Evolutionary conservation across 2,888 invertebrate species (phyloP), one percentile per base, ranked within the genome.

Genomic region (Halictus quadricinctus): DNA sequence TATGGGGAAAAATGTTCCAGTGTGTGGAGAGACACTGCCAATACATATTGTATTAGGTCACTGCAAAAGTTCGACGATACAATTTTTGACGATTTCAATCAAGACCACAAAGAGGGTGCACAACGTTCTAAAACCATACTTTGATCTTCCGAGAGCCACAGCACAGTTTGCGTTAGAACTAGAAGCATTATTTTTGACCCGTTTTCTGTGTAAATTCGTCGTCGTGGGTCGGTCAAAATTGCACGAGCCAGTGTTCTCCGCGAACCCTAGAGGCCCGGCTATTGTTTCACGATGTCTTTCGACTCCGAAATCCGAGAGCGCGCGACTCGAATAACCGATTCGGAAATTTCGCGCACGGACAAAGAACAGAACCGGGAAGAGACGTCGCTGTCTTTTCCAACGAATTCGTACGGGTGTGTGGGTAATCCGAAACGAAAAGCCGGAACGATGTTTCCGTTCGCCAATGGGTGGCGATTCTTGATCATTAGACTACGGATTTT

Each of bases 361-460:
- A 69, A 73, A 72, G 43, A 64, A 36, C 18, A 18, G 69, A 43
- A 36, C 21, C 36, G 43, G 36, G 41, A 21, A 43, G 10, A 43
- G 69, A 36, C 36, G 36, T 29, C 18, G 15, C 29, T 8, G 36
- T 66, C 36, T 36, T 36, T 66, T 66, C 66, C 36, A 36, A 64
- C 60, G 64, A 72, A 75, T 79, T 66, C 50, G 41, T 21, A 3
- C 10, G 69, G 69, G 18, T 7, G 25, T 36, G 29, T 13, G 46
- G 41, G 46, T 76, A 84, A 85, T 60, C 64, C 75, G 85, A 69
- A 70, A 54, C 54, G 75, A 76, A 21, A 77, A 77, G n/a, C 75
- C 21, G 72, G 58, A 46, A 18, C 58, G n/a, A 64, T 50, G 29
- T 7, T 54, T 18, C 15, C 6, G 58, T 70, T 46, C n/a, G 2